Evolutionary conservation across 2,888 invertebrate genomes (phyloP).

Genomic region (Tenthredo scrophulariae): DNA sequence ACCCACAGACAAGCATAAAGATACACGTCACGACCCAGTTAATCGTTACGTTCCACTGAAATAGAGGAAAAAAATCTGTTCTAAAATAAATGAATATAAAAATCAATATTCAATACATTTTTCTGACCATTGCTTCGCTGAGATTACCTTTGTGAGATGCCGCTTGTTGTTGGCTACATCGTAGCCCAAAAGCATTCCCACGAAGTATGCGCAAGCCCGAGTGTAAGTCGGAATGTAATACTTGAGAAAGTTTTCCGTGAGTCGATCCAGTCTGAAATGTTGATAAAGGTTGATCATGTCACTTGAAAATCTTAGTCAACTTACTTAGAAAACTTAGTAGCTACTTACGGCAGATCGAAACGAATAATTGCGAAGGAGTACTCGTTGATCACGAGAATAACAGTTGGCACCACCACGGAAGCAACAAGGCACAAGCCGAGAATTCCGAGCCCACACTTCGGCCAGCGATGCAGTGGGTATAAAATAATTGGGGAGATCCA

Average conservation of each 20-base stretch:
- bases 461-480: conserved; percentile 44
- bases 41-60: conserved; percentile 55
- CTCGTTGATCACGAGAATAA: conserved; percentile 69
- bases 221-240: conserved; percentile 57
- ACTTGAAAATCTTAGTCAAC: background rate
- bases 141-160: conserved; percentile 7
- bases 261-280: background rate
- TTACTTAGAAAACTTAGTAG: too few relatives aligned
- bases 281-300: background rate
- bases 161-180: background rate
- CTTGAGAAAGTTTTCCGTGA: conserved; percentile 3
- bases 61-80: background rate
- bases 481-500: conserved; percentile 50
- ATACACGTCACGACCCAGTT: conserved; percentile 59
- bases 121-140: background rate
- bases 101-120: background rate
- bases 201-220: conserved; percentile 59
- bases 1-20: conserved; percentile 57
- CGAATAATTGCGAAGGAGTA: conserved; percentile 1
- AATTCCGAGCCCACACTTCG: conserved; percentile 38
- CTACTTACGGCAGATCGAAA: background rate
- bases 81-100: background rate
- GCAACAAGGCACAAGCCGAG: conserved; percentile 59
- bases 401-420: conserved; percentile 71
- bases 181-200: conserved; percentile 61